Percentiles rank a stretch among this genome's conserved stretches.
Conservation (phyloP, 2,888 invertebrate genomes). For the Carpatolechia fugitivella region DNA sequence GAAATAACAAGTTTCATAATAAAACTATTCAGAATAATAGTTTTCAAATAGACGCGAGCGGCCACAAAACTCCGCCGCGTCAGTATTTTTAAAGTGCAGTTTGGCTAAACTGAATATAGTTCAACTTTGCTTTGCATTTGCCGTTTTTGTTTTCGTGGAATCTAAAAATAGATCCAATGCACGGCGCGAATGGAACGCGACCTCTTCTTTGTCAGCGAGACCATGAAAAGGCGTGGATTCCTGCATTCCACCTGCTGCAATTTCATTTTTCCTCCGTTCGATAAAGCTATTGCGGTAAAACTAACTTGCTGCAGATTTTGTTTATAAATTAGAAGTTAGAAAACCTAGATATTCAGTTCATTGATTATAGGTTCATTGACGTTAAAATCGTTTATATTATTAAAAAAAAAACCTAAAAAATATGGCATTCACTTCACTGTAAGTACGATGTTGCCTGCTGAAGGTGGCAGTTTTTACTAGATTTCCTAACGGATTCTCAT, state of each 20-base stretch:
- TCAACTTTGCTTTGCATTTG: background rate
- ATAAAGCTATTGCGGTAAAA: background rate
- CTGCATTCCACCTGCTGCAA: background rate
- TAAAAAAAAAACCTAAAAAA: too few species aligned
- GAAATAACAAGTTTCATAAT: too few species aligned
- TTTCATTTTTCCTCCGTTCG: background rate
- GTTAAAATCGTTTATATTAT: too few species aligned
- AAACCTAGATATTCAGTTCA: too few species aligned
- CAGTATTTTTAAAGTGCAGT: constrained; percentile 1
- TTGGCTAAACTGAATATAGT: background rate
- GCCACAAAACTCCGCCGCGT: background rate
- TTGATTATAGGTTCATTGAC: too few species aligned
- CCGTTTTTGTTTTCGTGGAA: background rate
- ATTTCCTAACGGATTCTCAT: too few species aligned
- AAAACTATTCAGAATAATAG: background rate
- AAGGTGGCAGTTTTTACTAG: too few species aligned
- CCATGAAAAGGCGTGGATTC: background rate
- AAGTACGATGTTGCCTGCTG: too few species aligned
- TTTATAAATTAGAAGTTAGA: too few species aligned
- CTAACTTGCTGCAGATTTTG: too few species aligned
- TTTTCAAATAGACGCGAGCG: background rate
- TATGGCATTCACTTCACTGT: too few species aligned
- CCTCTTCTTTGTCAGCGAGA: background rate
- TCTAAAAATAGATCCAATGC: background rate
- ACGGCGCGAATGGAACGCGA: background rate